These are phyloP conservation scores for Poeciliopsis infans DNA, from an alignment of 2,797 vertebrate genomes.

Conservation along the genomic window DNA sequence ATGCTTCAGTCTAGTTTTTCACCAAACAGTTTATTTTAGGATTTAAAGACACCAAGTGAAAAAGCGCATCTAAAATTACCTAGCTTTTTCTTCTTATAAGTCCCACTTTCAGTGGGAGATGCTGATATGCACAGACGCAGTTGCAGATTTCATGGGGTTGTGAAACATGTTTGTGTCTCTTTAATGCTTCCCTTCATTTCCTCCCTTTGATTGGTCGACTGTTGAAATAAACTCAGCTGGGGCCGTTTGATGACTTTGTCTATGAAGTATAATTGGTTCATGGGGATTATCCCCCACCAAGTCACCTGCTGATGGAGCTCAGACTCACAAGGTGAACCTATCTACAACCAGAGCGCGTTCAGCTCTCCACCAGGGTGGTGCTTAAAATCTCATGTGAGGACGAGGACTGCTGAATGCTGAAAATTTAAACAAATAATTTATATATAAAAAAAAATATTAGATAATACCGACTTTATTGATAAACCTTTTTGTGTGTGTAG, in stretches of 20 bases:
- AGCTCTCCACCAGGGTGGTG: neutral
- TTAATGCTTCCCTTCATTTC: slow-evolving; percentile 63
- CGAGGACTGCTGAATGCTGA: neutral
- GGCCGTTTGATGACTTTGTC: slow-evolving; percentile 73
- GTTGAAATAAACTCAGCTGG: slow-evolving; percentile 57
- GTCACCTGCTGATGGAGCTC: slow-evolving; percentile 65
- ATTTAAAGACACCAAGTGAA: slow-evolving; percentile 20
- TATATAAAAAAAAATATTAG: too few relatives aligned
- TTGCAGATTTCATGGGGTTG: slow-evolving; percentile 55
- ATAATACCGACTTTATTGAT: too few relatives aligned
- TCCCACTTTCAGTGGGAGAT: slow-evolving; percentile 37
- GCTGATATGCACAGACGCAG: slow-evolving; percentile 31
- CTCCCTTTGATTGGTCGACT: slow-evolving; percentile 48
- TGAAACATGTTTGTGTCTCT: slow-evolving; percentile 35
- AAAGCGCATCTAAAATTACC: slow-evolving; percentile 28
- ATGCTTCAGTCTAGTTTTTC: neutral
- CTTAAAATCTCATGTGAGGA: neutral
- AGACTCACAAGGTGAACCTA: slow-evolving; percentile 49
- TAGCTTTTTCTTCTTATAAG: slow-evolving; percentile 31
- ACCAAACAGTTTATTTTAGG: slow-evolving; percentile 35
- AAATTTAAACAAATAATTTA: too few relatives aligned
- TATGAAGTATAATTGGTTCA: slow-evolving; percentile 79
- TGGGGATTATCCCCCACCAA: slow-evolving; percentile 72
- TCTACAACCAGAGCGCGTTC: slow-evolving; percentile 29
- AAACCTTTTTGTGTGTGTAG: too few relatives aligned